Evolutionary conservation across 1,140 invertebrate genomes (phyloP), one percentile per base, ranked within the genome.

Genomic region (Sycophila sp.): DNA sequence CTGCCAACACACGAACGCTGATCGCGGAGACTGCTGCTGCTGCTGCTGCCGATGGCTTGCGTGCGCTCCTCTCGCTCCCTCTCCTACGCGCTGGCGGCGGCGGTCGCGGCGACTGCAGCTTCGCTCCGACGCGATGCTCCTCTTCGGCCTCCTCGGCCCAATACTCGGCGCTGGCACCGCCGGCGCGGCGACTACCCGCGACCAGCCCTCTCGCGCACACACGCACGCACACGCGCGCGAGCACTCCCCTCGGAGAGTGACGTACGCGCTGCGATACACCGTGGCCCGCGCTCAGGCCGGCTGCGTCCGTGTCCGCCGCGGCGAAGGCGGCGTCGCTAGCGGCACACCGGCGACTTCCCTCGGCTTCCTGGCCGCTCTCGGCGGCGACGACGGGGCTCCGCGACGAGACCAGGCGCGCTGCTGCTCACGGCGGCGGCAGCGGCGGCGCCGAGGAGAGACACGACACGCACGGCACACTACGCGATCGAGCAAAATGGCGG

Each of bases 401-500:
- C n/a, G n/a, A n/a, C n/a, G n/a, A n/a, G n/a, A n/a, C n/a, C n/a
- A n/a, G n/a, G n/a, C n/a, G n/a, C n/a, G n/a, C n/a, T n/a, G n/a
- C 45, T 24, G 24, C 45, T 7, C 19, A 24, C 47, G n/a, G n/a
- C n/a, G n/a, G n/a, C n/a, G n/a, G n/a, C n/a, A n/a, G n/a, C n/a
- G n/a, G n/a, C n/a, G n/a, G n/a, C n/a, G n/a, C n/a, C n/a, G n/a
- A n/a, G n/a, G n/a, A n/a, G n/a, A n/a, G n/a, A 24, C 55, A 28
- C 55, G 66, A 69, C 66, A 69, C 66, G 53, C 56, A 51, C 66
- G 66, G 42, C 42, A 47, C 42, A 47, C n/a, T n/a, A n/a, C n/a
- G n/a, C n/a, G n/a, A n/a, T n/a, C n/a, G n/a, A n/a, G 32, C 66
- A 69, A 69, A 69, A 69, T 69, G 66, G 66, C 66, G 66, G 56